phyloP scores from a whole-genome alignment of 1,140 invertebrate species.

The Dysdera silvatica region DNA sequence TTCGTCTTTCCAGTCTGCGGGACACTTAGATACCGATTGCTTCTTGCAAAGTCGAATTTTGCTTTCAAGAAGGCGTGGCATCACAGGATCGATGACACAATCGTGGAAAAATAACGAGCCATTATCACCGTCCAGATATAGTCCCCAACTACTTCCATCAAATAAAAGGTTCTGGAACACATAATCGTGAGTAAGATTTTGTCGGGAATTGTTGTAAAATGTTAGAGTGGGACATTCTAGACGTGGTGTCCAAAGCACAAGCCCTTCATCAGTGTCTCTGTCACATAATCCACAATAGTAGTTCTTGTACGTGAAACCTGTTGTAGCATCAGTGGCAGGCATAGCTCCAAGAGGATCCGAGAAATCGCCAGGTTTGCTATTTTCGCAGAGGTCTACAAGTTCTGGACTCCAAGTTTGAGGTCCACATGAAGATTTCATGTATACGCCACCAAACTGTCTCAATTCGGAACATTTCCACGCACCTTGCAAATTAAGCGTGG shows the following conservation, averaged over 20 bases:
- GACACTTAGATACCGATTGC: background rate
- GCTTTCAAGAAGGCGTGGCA: conserved; percentile 9
- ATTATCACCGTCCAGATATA: conserved; percentile 7
- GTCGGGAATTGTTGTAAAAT: background rate
- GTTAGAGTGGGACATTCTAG: conserved; percentile 14
- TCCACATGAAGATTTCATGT: conserved; percentile 47
- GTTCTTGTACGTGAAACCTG: conserved; percentile 51
- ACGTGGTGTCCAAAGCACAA: conserved; percentile 15
- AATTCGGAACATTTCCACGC: conserved; percentile 44
- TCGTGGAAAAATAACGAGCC: conserved; percentile 15
- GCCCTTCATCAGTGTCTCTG: conserved; percentile 36
- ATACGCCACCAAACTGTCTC: conserved; percentile 45
- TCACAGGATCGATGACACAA: conserved; percentile 11
- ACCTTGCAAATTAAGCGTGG: conserved; percentile 35
- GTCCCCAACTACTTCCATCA: conserved; percentile 11
- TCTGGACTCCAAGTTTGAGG: conserved; percentile 39
- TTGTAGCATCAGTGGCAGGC: conserved; percentile 45
- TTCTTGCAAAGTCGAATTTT: conserved; percentile 12
- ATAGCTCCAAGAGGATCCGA: conserved; percentile 44
- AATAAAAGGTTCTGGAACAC: conserved; percentile 14
- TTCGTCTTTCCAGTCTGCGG: conserved; percentile 3
- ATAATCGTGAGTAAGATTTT: conserved; percentile 20
- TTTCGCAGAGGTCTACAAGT: conserved; percentile 35
- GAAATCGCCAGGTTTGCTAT: background rate
- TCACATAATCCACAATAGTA: conserved; percentile 53